Conservation (phyloP, 2,113 vertebrate species). For the Gadus macrocephalus region DNA sequence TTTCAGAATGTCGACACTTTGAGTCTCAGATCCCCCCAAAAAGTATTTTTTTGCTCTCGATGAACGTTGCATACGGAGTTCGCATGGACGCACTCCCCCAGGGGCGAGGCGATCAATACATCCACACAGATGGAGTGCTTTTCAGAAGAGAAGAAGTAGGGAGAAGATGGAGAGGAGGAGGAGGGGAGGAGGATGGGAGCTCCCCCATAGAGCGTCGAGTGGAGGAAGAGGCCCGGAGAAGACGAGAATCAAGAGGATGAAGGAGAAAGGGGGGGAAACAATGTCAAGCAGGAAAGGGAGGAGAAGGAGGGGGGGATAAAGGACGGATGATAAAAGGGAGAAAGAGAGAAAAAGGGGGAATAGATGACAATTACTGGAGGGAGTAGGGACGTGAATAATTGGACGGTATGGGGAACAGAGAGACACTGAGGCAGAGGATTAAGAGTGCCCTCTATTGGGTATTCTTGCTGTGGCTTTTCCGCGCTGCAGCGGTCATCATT, state of each 20-base stretch:
- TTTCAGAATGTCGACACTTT: too few relatives aligned
- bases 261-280: background rate
- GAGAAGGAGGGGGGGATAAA: too few relatives aligned
- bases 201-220: too few relatives aligned
- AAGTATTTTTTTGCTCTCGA: too few relatives aligned
- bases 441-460: conserved; percentile 53
- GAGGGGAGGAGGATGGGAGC: too few relatives aligned
- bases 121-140: conserved; percentile 30
- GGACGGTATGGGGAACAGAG: background rate
- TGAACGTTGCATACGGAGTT: too few relatives aligned
- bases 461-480: background rate
- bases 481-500: background rate
- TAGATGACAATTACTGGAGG: background rate
- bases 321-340: background rate
- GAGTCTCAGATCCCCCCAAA: too few relatives aligned
- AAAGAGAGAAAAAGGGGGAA: background rate
- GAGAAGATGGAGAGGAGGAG: conserved; percentile 1
- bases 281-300: background rate
- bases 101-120: conserved; percentile 52
- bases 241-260: background rate
- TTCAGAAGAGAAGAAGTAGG: background rate
- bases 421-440: conserved; percentile 8
- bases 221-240: too few relatives aligned
- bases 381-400: background rate
- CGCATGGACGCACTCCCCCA: conserved; percentile 3